A percentile compares a stretch with the other conserved stretches of the same genome.
Evolutionary conservation across 2,888 invertebrate species (phyloP).

Genomic region (Limnephilus lunatus): DNA sequence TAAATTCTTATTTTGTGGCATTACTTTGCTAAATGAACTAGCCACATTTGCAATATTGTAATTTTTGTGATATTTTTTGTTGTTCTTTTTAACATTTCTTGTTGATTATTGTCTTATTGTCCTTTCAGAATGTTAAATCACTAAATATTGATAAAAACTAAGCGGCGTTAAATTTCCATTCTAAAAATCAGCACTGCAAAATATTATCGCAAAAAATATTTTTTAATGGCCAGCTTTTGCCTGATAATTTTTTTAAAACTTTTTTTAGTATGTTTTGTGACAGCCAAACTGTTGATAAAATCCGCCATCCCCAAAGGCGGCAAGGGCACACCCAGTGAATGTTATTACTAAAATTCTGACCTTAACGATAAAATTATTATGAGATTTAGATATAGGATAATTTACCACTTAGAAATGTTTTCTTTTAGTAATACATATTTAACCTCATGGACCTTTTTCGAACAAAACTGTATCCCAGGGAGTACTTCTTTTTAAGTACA

Average conservation of each 20-base stretch:
- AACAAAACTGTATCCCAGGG: too few species aligned
- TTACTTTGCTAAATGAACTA: background rate
- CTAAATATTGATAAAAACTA: background rate
- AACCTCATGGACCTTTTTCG: background rate
- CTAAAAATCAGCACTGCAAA: background rate
- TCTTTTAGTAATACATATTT: background rate
- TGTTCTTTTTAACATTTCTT: background rate
- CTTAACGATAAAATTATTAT: background rate
- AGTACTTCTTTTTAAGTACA: too few species aligned
- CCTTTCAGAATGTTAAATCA: background rate
- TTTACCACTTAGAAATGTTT: background rate
- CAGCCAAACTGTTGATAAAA: background rate
- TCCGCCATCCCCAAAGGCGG: background rate
- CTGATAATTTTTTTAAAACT: background rate
- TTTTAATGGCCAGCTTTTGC: background rate
- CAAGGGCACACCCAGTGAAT: background rate
- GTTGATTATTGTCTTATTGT: background rate
- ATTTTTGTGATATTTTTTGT: background rate
- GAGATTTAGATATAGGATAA: background rate
- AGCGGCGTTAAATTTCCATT: background rate
- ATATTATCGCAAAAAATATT: background rate
- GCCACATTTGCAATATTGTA: background rate
- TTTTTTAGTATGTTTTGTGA: background rate
- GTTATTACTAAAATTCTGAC: background rate
- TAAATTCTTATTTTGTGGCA: background rate